Evolutionary conservation across 2,113 vertebrate genomes (phyloP).

Genomic region (Lepisosteus osseus): DNA sequence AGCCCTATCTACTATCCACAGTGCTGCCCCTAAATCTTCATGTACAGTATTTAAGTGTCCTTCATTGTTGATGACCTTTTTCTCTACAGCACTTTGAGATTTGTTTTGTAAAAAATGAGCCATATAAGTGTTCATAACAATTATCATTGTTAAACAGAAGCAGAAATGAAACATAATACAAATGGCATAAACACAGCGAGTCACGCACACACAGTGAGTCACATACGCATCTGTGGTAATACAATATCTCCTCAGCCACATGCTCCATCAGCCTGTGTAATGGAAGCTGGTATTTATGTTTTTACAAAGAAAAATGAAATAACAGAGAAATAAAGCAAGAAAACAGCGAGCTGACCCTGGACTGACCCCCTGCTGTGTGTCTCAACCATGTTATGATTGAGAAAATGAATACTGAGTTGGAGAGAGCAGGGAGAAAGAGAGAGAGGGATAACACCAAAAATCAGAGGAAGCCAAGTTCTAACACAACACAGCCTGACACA

Average conservation of each 20-base stretch:
- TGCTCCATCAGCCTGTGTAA: conserved; percentile 58
- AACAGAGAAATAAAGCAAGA: conserved; percentile 7
- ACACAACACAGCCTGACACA: too few relatives aligned
- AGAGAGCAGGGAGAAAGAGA: conserved; percentile 20
- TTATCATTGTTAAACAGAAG: too few relatives aligned
- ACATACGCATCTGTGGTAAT: conserved; percentile 51
- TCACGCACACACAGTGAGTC: conserved; percentile 11
- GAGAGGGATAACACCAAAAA: conserved; percentile 11
- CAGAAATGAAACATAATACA: too few relatives aligned
- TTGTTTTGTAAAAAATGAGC: too few relatives aligned
- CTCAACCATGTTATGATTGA: not conserved
- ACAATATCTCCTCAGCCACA: conserved; percentile 48
- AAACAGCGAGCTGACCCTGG: not conserved
- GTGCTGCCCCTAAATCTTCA: too few relatives aligned
- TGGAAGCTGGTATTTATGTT: conserved; percentile 59
- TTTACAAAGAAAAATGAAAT: conserved; percentile 29
- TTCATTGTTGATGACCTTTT: too few relatives aligned
- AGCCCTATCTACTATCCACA: too few relatives aligned
- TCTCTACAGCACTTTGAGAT: too few relatives aligned
- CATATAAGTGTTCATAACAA: too few relatives aligned
- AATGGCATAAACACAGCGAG: conserved; percentile 16
- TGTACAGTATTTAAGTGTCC: too few relatives aligned
- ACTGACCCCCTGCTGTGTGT: not conserved
- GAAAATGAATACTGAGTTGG: not conserved
- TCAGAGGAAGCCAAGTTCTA: not conserved